Conservation (phyloP, 2,888 invertebrate genomes). For the Ormia ochracea region DNA sequence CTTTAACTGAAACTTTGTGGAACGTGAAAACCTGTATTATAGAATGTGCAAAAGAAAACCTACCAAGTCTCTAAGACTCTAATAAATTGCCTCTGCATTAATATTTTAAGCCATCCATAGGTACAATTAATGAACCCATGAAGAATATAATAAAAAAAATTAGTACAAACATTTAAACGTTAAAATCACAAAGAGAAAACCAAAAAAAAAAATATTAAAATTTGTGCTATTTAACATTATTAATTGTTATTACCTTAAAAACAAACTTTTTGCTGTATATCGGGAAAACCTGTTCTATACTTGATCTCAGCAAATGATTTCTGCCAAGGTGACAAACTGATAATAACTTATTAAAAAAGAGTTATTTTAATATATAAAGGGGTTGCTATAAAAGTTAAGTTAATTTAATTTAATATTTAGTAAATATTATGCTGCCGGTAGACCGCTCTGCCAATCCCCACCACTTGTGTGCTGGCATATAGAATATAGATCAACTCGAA, state of each 20-base stretch:
- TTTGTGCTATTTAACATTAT: conserved; percentile 13
- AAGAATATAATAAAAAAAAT: conserved; percentile 1
- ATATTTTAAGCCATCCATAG: background rate
- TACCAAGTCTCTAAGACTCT: background rate
- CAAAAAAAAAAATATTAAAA: conserved; percentile 5
- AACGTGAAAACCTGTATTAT: too few relatives aligned
- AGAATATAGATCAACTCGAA: too few relatives aligned
- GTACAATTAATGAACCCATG: conserved; percentile 31
- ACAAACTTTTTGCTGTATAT: background rate
- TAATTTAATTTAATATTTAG: conserved; percentile 11
- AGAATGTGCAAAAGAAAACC: too few relatives aligned
- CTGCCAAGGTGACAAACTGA: background rate
- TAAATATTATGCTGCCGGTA: background rate
- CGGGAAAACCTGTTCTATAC: conserved; percentile 30
- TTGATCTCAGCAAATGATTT: conserved; percentile 30
- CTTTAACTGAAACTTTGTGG: too few relatives aligned
- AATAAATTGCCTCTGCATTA: background rate
- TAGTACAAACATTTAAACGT: background rate
- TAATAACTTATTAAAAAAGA: background rate
- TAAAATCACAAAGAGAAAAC: background rate
- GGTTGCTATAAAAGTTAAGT: conserved; percentile 43
- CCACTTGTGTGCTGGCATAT: too few relatives aligned
- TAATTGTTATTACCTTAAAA: conserved; percentile 30
- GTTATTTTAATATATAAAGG: conserved; percentile 22
- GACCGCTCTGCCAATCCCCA: too few relatives aligned